Conservation (phyloP, 2,113 vertebrate species). For the Ophiodon elongatus region DNA sequence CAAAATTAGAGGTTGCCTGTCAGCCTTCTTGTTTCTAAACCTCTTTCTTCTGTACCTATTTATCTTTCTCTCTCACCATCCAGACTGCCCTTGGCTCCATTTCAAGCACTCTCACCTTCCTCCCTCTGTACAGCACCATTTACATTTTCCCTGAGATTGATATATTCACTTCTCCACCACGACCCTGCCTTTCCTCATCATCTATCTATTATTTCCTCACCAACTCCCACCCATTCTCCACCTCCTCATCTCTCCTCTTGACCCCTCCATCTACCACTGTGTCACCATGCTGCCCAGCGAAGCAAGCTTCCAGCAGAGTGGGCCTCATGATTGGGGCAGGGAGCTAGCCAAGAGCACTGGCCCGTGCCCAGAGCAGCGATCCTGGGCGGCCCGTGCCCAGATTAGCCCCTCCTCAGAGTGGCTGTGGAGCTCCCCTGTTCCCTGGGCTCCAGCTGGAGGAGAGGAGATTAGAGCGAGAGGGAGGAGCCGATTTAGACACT, state of each 20-base stretch:
- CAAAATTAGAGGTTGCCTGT: neutral
- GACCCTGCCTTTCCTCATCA: conserved; percentile 6
- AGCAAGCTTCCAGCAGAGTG: conserved; percentile 45
- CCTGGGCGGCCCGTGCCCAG: conserved; percentile 67
- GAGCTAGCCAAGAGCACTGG: conserved; percentile 71
- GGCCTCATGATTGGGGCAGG: conserved; percentile 47
- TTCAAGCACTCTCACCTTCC: neutral
- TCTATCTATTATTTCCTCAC: conserved; percentile 24
- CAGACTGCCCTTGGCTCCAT: neutral
- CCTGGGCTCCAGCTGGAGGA: conserved; percentile 74
- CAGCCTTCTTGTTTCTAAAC: neutral
- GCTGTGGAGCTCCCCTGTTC: conserved; percentile 59
- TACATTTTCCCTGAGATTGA: conserved; percentile 10
- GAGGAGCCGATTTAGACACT: conserved; percentile 72
- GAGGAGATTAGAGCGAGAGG: conserved; percentile 74
- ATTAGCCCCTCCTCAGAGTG: conserved; percentile 73
- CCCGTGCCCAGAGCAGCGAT: conserved; percentile 69
- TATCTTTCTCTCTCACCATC: neutral
- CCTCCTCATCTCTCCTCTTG: conserved; percentile 30
- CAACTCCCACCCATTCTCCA: conserved; percentile 14
- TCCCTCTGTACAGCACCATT: neutral
- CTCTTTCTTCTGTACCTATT: neutral
- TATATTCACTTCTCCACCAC: conserved; percentile 12
- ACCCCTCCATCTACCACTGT: conserved; percentile 38
- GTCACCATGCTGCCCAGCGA: conserved; percentile 26